Percentiles rank a stretch among this genome's conserved stretches.
Evolutionary conservation across 2,113 vertebrate genomes (phyloP).

Genomic region (Agapornis roseicollis): DNA sequence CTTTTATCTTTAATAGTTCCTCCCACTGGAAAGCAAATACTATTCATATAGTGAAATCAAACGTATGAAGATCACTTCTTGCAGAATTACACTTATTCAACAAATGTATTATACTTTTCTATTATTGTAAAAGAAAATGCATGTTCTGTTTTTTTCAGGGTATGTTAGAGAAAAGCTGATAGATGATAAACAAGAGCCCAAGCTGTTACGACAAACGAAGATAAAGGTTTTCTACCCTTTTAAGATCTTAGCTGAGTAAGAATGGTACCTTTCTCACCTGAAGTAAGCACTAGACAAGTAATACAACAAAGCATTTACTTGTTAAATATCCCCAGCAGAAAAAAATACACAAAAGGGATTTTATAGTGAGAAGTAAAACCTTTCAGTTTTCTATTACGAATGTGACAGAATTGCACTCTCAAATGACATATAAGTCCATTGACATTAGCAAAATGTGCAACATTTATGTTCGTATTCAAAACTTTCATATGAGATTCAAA

Average conservation of each 20-base stretch:
- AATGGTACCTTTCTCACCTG: background rate
- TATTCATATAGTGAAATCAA: background rate
- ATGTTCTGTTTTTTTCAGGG: background rate
- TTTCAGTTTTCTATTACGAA: background rate
- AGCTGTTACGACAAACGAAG: background rate
- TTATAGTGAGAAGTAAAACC: background rate
- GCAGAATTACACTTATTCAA: background rate
- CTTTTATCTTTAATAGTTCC: background rate
- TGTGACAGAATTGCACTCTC: background rate
- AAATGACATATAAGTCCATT: background rate
- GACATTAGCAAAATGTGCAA: background rate
- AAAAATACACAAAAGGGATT: background rate
- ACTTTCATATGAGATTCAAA: background rate
- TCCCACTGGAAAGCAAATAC: background rate
- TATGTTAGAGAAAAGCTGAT: background rate
- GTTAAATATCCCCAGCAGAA: background rate
- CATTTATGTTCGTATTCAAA: background rate
- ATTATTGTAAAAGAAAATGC: background rate
- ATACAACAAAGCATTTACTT: background rate
- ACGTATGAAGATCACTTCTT: background rate
- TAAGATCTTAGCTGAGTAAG: background rate
- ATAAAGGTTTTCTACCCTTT: background rate
- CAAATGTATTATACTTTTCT: background rate
- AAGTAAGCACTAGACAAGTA: background rate
- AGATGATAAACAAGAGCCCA: background rate